Base-by-base conservation (phyloP, 2,797 vertebrate genomes). In the Pogoniulus pusillus region DNA sequence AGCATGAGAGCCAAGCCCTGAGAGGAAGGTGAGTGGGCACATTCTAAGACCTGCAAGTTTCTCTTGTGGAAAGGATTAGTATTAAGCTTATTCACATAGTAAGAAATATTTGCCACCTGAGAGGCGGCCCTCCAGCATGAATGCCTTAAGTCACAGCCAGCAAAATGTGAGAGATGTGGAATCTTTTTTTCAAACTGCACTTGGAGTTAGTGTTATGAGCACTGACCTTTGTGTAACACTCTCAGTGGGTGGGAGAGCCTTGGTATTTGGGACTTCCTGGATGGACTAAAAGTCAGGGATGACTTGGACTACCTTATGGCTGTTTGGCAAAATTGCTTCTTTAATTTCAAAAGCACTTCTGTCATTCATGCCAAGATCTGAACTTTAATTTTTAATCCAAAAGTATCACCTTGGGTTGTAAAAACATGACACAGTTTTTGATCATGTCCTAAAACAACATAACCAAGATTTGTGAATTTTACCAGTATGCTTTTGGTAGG, bases 341-440 rank as follows among this genome's bases (percentile, higher is more conserved):
- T 89, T 71, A 64, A 63, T 92, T 92, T 70, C 66, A 86, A 82
- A 90, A n/a, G 27, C 24, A 39, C 6, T 88, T 79, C 37, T 82
- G 24, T 63, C 9, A 45, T 35, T 90, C 27, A 7, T 66, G 87
- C 77, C 92, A 94, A 91, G 64, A 76, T 16, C 9, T 63, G 23
- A 91, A 82, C 51, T 82, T 91, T 23, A 54, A 18, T 47, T 91
- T 90, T 71, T 19, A 12, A 65, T 87, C 68, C 34, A 91, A 90
- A 89, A 93, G 49, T 64, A 88, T 76, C 87, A 91, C 69, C 45
- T 69, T 32, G n/a, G 4, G 19, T 69, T 89, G 60, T 53, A 92
- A 90, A 90, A 92, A 49, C 30, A 68, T 0, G 1, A 60, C n/a
- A 62, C 8, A 10, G n/a, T 9, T 85, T 93, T 90, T 86, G 45